Evolutionary conservation across 2,888 invertebrate genomes (phyloP).

Genomic region (Amaurobius ferox): DNA sequence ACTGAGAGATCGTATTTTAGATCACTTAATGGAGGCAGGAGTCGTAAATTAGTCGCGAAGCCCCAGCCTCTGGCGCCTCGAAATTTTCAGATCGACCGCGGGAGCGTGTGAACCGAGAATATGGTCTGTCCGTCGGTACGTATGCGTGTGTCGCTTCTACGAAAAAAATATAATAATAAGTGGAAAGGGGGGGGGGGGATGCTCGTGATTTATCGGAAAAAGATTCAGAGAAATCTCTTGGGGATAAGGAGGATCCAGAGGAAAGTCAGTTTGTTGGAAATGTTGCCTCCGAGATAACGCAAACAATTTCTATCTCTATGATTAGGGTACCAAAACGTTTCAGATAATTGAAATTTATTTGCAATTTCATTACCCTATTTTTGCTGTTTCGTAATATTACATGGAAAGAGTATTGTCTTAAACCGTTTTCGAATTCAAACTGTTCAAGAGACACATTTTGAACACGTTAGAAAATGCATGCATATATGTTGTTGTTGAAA

Average conservation of each 20-base stretch:
- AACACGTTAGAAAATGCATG: too few relatives aligned
- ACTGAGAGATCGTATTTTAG: constrained; percentile 59
- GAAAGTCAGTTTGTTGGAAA: neutral
- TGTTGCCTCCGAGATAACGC: neutral
- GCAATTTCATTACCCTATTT: too few relatives aligned
- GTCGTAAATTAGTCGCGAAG: constrained; percentile 61
- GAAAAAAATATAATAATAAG: neutral
- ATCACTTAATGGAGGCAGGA: constrained; percentile 36
- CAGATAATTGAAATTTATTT: too few relatives aligned
- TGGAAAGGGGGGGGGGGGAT: neutral
- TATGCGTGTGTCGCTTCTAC: neutral
- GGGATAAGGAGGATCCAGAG: too few relatives aligned
- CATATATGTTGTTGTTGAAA: too few relatives aligned
- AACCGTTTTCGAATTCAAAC: too few relatives aligned
- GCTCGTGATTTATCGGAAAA: constrained; percentile 2
- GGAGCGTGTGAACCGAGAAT: constrained; percentile 52
- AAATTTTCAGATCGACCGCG: constrained; percentile 52
- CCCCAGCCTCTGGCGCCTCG: constrained; percentile 50
- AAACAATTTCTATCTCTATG: too few relatives aligned
- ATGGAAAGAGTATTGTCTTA: too few relatives aligned
- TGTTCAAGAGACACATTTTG: too few relatives aligned
- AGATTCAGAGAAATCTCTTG: too few relatives aligned
- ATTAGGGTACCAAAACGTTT: too few relatives aligned
- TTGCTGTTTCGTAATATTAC: too few relatives aligned
- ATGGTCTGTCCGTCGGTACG: neutral